Percentiles rank a stretch among this genome's conserved stretches.
These are phyloP conservation scores for Neosilurus hyrtlii DNA, from an alignment of 2,797 vertebrate species.

Conservation along the genomic window DNA sequence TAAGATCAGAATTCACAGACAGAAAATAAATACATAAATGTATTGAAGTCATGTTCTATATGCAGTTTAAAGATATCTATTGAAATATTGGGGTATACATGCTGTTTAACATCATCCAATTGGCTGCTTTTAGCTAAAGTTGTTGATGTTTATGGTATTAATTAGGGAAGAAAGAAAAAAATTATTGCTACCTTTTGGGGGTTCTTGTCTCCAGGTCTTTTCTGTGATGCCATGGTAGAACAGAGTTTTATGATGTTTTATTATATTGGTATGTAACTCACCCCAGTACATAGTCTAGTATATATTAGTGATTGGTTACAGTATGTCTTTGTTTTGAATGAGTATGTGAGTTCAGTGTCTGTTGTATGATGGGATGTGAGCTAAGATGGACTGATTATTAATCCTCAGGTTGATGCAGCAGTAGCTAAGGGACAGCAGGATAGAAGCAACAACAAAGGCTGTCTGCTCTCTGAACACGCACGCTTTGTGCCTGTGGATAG, in stretches of 20 bases:
- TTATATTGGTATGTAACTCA: not conserved
- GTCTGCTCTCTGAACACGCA: not conserved
- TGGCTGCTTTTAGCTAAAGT: not conserved
- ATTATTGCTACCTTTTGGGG: not conserved
- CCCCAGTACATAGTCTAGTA: not conserved
- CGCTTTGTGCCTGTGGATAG: slow-evolving; percentile 11
- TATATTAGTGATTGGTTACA: not conserved
- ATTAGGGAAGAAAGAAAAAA: not conserved
- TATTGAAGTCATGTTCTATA: not conserved
- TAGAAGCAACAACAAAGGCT: slow-evolving; percentile 12
- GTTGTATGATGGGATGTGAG: not conserved
- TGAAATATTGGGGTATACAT: not conserved
- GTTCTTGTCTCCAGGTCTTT: not conserved
- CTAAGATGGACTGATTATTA: slow-evolving; percentile 16
- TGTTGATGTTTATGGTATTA: not conserved
- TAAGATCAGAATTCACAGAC: too few species aligned
- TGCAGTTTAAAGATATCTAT: not conserved
- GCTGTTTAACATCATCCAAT: not conserved
- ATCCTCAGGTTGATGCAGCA: slow-evolving; percentile 8
- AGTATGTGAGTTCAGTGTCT: not conserved
- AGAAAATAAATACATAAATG: not conserved
- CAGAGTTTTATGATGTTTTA: not conserved
- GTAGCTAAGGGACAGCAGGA: slow-evolving; percentile 2
- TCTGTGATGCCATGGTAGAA: not conserved
- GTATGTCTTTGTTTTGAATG: not conserved